These are phyloP conservation scores for Globia sparganii DNA, from an alignment of 2,888 invertebrate species.

Conservation along the genomic window DNA sequence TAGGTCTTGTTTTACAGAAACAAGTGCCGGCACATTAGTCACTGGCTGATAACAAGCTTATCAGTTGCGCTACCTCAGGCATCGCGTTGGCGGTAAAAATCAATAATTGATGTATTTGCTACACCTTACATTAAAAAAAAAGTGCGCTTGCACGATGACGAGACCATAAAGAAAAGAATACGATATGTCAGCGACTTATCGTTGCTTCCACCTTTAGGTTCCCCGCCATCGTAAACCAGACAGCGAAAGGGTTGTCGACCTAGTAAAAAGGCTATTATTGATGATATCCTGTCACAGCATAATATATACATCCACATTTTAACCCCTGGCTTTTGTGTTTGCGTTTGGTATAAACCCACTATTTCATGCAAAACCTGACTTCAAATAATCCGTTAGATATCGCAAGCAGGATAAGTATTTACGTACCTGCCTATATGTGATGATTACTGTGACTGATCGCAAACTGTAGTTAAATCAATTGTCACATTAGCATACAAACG, in stretches of 20 bases:
- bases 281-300: conserved; percentile 36
- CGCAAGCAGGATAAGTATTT: conserved; percentile 14
- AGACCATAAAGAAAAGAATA: conserved; percentile 17
- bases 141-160: background rate
- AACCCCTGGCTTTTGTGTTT: conserved; percentile 24
- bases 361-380: conserved; percentile 33
- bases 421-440: conserved; percentile 1
- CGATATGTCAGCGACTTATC: conserved; percentile 32
- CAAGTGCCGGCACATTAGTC: conserved; percentile 51
- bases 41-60: conserved; percentile 60
- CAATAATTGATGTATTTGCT: conserved; percentile 47
- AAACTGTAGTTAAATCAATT: background rate
- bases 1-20: conserved; percentile 28
- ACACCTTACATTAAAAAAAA: background rate
- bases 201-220: conserved; percentile 8
- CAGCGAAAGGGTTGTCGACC: conserved; percentile 28
- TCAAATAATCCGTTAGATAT: conserved; percentile 35
- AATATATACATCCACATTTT: conserved; percentile 32
- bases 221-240: conserved; percentile 31
- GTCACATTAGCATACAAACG: background rate
- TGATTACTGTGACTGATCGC: background rate
- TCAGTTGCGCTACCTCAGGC: conserved; percentile 51
- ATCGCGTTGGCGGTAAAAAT: conserved; percentile 40
- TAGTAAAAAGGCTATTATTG: conserved; percentile 41
- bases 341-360: background rate